These are phyloP conservation scores for Octomys mimax DNA, from an alignment of 2,797 vertebrate species.

Conservation along the genomic window DNA sequence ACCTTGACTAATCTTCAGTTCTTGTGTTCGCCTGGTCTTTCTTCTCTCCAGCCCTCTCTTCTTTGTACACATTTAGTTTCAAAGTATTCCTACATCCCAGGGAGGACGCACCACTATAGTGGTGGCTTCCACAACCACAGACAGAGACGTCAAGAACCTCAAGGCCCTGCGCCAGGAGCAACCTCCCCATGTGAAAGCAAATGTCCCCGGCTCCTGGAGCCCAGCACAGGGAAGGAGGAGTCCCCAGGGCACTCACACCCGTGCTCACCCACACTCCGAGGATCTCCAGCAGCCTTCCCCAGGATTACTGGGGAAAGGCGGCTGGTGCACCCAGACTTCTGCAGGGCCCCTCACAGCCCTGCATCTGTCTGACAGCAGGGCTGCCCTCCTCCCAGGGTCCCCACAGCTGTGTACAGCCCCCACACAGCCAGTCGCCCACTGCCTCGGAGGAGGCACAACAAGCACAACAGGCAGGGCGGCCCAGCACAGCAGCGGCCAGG, in stretches of 20 bases:
- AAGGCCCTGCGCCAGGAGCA: not conserved
- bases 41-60: not conserved
- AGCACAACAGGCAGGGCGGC: constrained; percentile 15
- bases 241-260: not conserved
- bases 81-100: not conserved
- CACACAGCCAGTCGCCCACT: not conserved
- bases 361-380: not conserved
- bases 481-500: constrained; percentile 4
- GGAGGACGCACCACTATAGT: not conserved
- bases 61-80: not conserved
- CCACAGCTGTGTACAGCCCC: not conserved
- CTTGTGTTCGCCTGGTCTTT: not conserved
- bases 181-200: not conserved
- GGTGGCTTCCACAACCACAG: not conserved
- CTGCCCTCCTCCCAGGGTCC: not conserved
- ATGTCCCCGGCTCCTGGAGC: not conserved
- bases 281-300: not conserved
- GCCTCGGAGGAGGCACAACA: constrained; percentile 20
- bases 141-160: not conserved
- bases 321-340: not conserved
- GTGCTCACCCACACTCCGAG: not conserved
- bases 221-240: not conserved
- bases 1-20: not conserved
- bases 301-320: not conserved
- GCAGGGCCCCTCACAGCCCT: constrained; percentile 31